These are phyloP conservation scores for Podarcis lilfordi DNA, from an alignment of 2,797 vertebrate genomes.

Conservation along the genomic window DNA sequence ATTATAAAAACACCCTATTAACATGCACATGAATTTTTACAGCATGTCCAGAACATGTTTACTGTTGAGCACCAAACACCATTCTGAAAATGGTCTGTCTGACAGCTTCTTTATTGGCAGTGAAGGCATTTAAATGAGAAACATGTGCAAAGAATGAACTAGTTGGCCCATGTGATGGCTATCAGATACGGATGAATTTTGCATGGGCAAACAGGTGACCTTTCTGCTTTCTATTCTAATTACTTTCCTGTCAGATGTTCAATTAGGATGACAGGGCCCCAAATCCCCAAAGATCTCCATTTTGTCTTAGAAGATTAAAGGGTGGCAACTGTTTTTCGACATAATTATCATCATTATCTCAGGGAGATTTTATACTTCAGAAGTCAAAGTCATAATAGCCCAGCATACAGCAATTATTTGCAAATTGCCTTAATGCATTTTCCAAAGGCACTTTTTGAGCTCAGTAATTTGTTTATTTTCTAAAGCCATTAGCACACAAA, in stretches of 20 bases:
- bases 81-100: conserved; percentile 20
- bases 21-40: neutral
- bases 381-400: conserved; percentile 68
- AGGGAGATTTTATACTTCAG: conserved; percentile 68
- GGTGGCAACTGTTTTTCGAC: conserved; percentile 66
- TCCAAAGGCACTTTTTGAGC: conserved; percentile 61
- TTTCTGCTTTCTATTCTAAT: conserved; percentile 47
- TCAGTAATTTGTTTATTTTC: conserved; percentile 71
- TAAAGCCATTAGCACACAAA: conserved; percentile 35
- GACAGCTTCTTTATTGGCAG: conserved; percentile 17
- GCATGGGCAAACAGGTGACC: conserved; percentile 7
- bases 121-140: conserved; percentile 11
- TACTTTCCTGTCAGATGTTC: conserved; percentile 53
- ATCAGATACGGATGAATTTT: conserved; percentile 38
- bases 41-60: neutral
- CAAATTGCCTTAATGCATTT: conserved; percentile 71
- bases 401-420: conserved; percentile 65
- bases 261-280: conserved; percentile 42
- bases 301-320: conserved; percentile 71
- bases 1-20: too few species aligned
- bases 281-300: conserved; percentile 50
- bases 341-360: conserved; percentile 71
- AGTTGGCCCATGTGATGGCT: neutral
- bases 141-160: conserved; percentile 13
- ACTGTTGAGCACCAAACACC: conserved; percentile 5